These are phyloP conservation scores for Druceiella hillmani DNA, from an alignment of 2,888 invertebrate genomes.

Conservation along the genomic window DNA sequence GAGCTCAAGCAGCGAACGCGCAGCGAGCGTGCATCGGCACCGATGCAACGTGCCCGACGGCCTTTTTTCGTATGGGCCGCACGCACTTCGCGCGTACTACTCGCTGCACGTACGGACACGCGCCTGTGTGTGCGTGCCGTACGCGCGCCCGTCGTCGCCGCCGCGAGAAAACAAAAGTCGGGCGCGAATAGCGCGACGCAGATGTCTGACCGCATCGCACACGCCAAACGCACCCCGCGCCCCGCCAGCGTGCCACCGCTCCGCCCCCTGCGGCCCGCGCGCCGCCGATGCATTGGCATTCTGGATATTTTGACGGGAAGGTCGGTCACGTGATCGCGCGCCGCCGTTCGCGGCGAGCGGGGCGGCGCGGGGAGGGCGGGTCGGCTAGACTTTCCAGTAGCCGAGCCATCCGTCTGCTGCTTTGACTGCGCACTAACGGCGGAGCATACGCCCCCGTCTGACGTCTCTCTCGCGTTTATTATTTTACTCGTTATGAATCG, in stretches of 20 bases:
- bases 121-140: no score
- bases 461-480: constrained; percentile 30
- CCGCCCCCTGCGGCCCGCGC: constrained; percentile 25
- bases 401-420: constrained; percentile 54
- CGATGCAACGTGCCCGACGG: no score
- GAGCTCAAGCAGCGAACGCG: no score
- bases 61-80: no score
- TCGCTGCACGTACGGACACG: no score
- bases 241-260: constrained; percentile 27
- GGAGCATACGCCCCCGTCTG: constrained; percentile 44
- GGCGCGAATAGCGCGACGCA: no score
- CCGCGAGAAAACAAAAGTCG: no score
- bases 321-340: constrained; percentile 68
- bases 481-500: constrained; percentile 4
- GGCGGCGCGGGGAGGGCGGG: constrained; percentile 19
- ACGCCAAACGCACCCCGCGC: constrained; percentile 23
- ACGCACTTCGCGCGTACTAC: no score
- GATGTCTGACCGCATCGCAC: constrained; percentile 32
- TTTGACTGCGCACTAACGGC: constrained; percentile 46
- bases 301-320: constrained; percentile 79
- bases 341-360: constrained; percentile 28
- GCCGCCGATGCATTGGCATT: constrained; percentile 35
- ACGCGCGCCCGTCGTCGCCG: no score
- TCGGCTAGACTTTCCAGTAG: constrained; percentile 62
- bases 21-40: no score